Conservation (phyloP, 2,113 vertebrate genomes). For the Podarcis raffonei region DNA sequence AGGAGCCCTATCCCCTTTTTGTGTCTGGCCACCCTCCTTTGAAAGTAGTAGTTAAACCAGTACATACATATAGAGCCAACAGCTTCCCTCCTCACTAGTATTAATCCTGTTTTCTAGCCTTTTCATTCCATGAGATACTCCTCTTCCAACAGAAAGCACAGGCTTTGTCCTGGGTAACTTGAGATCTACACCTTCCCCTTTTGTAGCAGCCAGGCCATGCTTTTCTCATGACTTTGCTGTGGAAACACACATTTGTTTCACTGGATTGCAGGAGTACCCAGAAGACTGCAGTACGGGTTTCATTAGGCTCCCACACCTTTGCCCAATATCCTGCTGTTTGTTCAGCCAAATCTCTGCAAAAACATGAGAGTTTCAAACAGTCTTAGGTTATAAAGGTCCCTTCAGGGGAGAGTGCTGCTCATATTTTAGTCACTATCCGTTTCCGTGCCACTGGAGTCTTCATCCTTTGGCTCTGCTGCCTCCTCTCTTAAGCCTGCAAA, state of each 20-base stretch:
- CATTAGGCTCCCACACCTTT: background rate
- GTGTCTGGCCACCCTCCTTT: background rate
- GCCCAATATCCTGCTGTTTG: background rate
- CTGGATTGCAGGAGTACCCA: background rate
- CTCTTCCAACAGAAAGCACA: background rate
- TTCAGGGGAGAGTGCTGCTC: accelerated
- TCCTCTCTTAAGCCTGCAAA: constrained; percentile 80
- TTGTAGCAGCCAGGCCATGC: too few relatives aligned
- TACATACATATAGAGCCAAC: background rate
- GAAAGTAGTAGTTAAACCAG: background rate
- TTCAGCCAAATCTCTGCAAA: background rate
- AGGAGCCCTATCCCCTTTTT: too few relatives aligned
- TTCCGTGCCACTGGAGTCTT: background rate
- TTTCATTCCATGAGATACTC: background rate
- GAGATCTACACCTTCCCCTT: background rate
- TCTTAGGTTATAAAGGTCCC: background rate
- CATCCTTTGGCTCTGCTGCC: constrained; percentile 23
- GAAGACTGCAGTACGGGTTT: background rate
- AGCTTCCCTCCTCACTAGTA: background rate
- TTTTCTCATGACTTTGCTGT: background rate
- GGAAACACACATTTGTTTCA: background rate
- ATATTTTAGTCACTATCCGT: constrained; percentile 65
- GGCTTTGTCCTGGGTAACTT: background rate
- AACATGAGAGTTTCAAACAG: background rate
- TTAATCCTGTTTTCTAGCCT: background rate